A percentile compares a stretch with the other conserved stretches of the same genome.
Conservation (phyloP, 1,140 invertebrate species). For the roundworm (Caenorhabditis elegans) region DNA sequence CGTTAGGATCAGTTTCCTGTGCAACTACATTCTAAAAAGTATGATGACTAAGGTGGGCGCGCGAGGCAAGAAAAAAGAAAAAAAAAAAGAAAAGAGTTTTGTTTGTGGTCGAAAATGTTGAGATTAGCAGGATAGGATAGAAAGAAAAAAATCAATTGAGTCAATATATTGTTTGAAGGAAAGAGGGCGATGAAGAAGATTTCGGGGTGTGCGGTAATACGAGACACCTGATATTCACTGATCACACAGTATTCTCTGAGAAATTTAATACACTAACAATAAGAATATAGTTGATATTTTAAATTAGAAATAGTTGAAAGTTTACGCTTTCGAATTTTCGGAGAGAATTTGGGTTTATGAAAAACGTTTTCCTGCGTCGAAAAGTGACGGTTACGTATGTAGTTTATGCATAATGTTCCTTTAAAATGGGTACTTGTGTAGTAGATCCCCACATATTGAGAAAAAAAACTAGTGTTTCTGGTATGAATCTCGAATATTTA, state of each 20-base stretch:
- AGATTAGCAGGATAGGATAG: not conserved
- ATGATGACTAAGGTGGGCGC: not conserved
- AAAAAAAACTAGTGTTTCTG: no score
- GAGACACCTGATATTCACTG: constrained; percentile 22
- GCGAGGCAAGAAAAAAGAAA: not conserved
- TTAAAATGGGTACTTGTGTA: no score
- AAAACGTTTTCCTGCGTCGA: not conserved
- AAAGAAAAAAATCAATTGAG: constrained; percentile 25
- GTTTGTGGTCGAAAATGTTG: constrained; percentile 7
- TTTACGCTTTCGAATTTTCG: no score
- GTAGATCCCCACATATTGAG: no score
- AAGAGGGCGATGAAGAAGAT: not conserved
- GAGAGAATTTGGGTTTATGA: not conserved
- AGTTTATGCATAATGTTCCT: no score
- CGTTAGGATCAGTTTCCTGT: not conserved
- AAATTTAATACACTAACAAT: constrained; percentile 2
- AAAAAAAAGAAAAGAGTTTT: not conserved
- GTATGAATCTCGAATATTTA: no score
- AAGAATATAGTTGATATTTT: not conserved
- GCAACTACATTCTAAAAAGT: constrained; percentile 15
- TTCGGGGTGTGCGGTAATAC: not conserved
- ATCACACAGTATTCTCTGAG: constrained; percentile 5
- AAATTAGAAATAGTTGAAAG: no score
- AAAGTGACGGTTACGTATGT: no score
- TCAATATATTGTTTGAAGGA: constrained; percentile 25